Evolutionary conservation across 2,113 vertebrate species (phyloP), one percentile per base, ranked within the genome.

Genomic region (Setophaga coronata): DNA sequence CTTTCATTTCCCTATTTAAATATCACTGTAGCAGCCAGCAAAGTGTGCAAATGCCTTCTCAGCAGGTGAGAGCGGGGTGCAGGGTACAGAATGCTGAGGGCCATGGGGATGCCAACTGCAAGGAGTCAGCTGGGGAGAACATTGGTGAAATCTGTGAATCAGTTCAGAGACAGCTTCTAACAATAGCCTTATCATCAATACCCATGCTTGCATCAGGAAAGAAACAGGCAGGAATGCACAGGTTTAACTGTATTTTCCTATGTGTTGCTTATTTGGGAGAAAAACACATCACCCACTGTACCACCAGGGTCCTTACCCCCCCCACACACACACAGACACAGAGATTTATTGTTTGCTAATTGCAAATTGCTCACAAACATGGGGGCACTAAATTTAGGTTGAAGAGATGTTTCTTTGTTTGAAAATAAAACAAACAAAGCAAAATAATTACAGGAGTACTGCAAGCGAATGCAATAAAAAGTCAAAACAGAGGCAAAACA

Each of bases 381-480:
- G 0, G 14, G 29, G 54, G 6, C 38, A 62, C 69, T 71, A 87
- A 78, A 89, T 94, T 91, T 84, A 81, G 43, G 65, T n/a, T 77
- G 69, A 73, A 73, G n/a, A 48, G 13, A 42, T 25, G 13, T 51
- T 95, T 89, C 57, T 95, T 82, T 87, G 50, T 61, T 84, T 60
- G 31, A 61, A 88, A 93, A 87, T 50, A 91, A 94, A 93, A 34
- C 34, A 86, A 95, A 74, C 58, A 93, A 87, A 91, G 43, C 72
- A 95, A 95, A 96, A 84, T 78, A 89, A 94, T 91, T 72, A 53
- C 25, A 29, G 40, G 69, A 74, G 36, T 89, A 40, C 71, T 48
- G 45, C 48, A 84, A 92, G 21, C 25, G 53, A 87, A 71, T 67
- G 70, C 21, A 89, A 79, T 43, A 84, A 77, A 31, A 77, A 67